phyloP scores from a whole-genome alignment of 1,140 invertebrate genomes.

The Drosophila micromelanica region DNA sequence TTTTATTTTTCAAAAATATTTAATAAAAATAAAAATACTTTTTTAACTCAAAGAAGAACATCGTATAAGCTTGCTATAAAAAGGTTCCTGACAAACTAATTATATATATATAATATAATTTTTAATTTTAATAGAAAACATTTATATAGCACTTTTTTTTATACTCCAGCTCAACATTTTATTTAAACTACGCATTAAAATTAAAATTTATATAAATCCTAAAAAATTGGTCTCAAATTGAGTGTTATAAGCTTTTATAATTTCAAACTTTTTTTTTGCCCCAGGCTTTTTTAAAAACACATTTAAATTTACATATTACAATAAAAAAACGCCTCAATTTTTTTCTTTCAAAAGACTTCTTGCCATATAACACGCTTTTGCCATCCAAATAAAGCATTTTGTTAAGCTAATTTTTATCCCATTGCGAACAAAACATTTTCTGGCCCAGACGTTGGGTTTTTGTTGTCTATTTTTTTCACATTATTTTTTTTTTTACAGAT shows the following conservation, averaged over 20 bases:
- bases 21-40: too few relatives aligned
- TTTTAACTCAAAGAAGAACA: too few relatives aligned
- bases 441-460: constrained; percentile 44
- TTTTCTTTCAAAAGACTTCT: constrained; percentile 53
- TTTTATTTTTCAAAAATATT: neutral
- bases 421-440: constrained; percentile 73
- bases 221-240: constrained; percentile 64
- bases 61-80: neutral
- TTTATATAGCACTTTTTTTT: neutral
- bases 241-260: constrained; percentile 77
- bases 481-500: constrained; percentile 25
- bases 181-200: constrained; percentile 63
- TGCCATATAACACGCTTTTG: constrained; percentile 73
- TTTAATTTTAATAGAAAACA: neutral
- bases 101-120: neutral
- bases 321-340: constrained; percentile 37
- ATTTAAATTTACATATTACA: constrained; percentile 19
- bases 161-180: neutral
- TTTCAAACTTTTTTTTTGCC: constrained; percentile 26
- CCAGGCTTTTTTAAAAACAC: constrained; percentile 46
- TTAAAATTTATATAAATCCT: constrained; percentile 46
- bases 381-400: constrained; percentile 78
- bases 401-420: constrained; percentile 82
- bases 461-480: constrained; percentile 38
- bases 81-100: too few relatives aligned